Base-by-base conservation (phyloP, 2,113 vertebrate species). In the Phoxinus phoxinus region DNA sequence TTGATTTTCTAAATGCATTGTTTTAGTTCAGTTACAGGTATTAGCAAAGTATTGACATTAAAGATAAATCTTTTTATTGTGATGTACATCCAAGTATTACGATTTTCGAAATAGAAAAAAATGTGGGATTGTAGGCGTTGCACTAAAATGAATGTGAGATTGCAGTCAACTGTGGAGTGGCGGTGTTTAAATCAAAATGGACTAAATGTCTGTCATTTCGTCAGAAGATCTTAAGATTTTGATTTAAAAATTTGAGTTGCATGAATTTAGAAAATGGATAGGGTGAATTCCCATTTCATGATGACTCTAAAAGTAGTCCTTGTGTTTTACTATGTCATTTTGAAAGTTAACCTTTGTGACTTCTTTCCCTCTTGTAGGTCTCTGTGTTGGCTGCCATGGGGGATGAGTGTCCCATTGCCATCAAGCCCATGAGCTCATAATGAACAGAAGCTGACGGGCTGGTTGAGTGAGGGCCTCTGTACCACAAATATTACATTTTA, bases 361-460 rank as follows among this genome's bases (percentile, higher is more conserved):
- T 81, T 63, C 88, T 44, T 90, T 87, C 2, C 6, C 37, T 6
- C 63, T 77, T 92, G 3, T 91, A 99, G 97, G 94, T 97, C 76
- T 95, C 96, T 5, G 96, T 99, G 90, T 92, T 97, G 93, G 94
- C 92, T 91, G 97, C 96, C 88, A 90, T 98, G 93, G 94, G 93
- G 58, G 96, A 97, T 87, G 97, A 99, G 92, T 93, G 93, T 87
- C 95, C 96, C 78, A 91, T 97, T 88, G 95, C 92, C 93, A 95
- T 94, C 48, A 96, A 98, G 94, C 88, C 89, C 91, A 89, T 95
- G 93, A 86, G 84, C 94, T 82, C 85, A 23, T 97, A 85, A 90
- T 95, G 96, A 95, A 92, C 76, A 87, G 91, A 86, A 91, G 93
- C 83, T 89, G 85, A 21, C 93, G 90, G 81, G 83, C 91, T 90